Percentiles rank a stretch among this genome's conserved stretches.
These are phyloP conservation scores for Athalia circularis DNA, from an alignment of 2,888 invertebrate genomes.

Conservation along the genomic window DNA sequence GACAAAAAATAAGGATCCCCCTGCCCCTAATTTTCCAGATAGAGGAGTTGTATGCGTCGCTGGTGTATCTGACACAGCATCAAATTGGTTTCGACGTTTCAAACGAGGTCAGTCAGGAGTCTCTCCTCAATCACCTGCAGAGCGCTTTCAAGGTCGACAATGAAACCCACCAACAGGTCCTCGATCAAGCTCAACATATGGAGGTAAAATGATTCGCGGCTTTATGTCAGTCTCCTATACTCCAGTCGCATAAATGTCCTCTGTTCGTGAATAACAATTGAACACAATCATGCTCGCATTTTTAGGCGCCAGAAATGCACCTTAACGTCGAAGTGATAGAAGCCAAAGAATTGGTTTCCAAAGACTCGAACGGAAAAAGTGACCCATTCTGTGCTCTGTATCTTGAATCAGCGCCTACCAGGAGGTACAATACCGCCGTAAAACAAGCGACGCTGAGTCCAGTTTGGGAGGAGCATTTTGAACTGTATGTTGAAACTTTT, in stretches of 20 bases:
- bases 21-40: conserved; percentile 87
- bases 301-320: conserved; percentile 85
- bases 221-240: background rate
- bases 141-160: conserved; percentile 88
- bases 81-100: conserved; percentile 88
- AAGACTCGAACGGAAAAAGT: conserved; percentile 94
- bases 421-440: conserved; percentile 92
- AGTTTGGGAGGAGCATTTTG: conserved; percentile 97
- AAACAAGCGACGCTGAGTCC: conserved; percentile 93
- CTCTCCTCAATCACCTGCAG: conserved; percentile 85
- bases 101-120: conserved; percentile 82
- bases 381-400: conserved; percentile 98
- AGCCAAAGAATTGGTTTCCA: conserved; percentile 87
- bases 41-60: conserved; percentile 90
- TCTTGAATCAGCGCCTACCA: conserved; percentile 84
- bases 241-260: conserved; percentile 13
- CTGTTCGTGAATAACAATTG: background rate
- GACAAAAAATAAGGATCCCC: conserved; percentile 76
- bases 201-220: conserved; percentile 73
- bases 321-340: conserved; percentile 91
- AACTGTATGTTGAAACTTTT: conserved; percentile 83
- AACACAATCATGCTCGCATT: no score
- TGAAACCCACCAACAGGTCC: conserved; percentile 83
- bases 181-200: conserved; percentile 84
- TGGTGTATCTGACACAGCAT: conserved; percentile 88